phyloP scores from a whole-genome alignment of 2,113 vertebrate species.

The Corythaixoides concolor region DNA sequence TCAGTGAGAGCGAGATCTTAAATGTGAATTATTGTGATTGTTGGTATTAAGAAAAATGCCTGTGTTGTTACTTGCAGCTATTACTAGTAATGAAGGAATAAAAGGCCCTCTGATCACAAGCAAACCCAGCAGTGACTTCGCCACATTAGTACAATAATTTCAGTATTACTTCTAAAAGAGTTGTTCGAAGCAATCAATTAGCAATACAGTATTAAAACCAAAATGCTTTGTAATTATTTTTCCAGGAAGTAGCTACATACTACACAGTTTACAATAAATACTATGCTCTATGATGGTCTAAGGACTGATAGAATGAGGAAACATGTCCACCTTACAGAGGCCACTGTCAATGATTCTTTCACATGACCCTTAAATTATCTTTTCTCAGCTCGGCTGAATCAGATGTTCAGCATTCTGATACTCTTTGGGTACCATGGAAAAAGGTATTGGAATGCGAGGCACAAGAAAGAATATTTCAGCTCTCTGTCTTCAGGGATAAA shows the following conservation, averaged over 20 bases:
- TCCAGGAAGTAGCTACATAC: background rate
- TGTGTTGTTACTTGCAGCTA: background rate
- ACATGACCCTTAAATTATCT: background rate
- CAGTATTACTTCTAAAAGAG: background rate
- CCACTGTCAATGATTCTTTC: background rate
- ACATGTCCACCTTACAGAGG: background rate
- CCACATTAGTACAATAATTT: background rate
- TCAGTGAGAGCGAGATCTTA: background rate
- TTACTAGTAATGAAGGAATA: background rate
- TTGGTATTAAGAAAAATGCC: background rate
- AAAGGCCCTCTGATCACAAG: background rate
- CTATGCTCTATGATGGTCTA: background rate
- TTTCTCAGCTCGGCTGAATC: background rate
- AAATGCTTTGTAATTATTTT: background rate
- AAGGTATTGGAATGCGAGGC: background rate
- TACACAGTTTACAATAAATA: background rate
- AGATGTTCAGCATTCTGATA: background rate
- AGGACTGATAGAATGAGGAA: background rate
- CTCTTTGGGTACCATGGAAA: background rate
- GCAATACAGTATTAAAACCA: background rate
- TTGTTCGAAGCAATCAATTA: background rate
- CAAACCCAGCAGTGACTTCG: background rate
- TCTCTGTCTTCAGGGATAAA: conserved; percentile 3
- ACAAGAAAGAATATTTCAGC: background rate
- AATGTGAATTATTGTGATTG: background rate